These are phyloP conservation scores for Lepas anatifera DNA, from an alignment of 2,888 invertebrate genomes.

Conservation along the genomic window DNA sequence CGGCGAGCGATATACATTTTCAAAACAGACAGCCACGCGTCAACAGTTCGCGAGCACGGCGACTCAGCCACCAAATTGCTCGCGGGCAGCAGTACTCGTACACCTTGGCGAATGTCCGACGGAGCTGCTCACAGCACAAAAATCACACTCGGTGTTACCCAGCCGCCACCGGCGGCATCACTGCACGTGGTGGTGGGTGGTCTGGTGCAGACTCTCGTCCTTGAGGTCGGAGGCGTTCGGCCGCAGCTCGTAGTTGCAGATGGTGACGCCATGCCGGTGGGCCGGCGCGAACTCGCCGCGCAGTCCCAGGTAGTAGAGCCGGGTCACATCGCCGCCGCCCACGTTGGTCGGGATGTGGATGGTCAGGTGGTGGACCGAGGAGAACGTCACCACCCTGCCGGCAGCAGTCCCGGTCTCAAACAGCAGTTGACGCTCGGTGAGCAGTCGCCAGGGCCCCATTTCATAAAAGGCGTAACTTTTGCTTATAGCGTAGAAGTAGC, in stretches of 20 bases:
- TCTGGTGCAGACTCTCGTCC: slow-evolving; percentile 16
- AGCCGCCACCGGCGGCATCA: background rate
- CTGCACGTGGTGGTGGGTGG: background rate
- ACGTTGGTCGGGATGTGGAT: slow-evolving; percentile 83
- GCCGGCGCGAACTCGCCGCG: slow-evolving; percentile 81
- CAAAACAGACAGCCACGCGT: background rate
- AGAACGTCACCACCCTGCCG: slow-evolving; percentile 75
- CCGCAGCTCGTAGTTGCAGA: slow-evolving; percentile 76
- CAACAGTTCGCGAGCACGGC: background rate
- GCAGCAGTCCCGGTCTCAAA: no score
- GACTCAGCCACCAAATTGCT: no score
- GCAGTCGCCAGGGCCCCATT: no score
- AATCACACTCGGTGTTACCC: no score
- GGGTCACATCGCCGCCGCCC: slow-evolving; percentile 52
- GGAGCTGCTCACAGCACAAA: no score
- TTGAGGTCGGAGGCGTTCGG: slow-evolving; percentile 81
- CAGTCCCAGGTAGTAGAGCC: slow-evolving; percentile 86
- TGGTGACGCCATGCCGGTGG: slow-evolving; percentile 76
- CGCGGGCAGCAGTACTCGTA: no score
- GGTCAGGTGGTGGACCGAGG: slow-evolving; percentile 73
- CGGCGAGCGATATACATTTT: background rate
- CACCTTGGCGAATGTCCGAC: no score
- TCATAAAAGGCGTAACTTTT: no score
- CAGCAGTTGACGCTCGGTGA: no score
- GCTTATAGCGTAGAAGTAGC: no score